Conservation (phyloP, 2,113 vertebrate genomes). For the Desmodus rotundus region DNA sequence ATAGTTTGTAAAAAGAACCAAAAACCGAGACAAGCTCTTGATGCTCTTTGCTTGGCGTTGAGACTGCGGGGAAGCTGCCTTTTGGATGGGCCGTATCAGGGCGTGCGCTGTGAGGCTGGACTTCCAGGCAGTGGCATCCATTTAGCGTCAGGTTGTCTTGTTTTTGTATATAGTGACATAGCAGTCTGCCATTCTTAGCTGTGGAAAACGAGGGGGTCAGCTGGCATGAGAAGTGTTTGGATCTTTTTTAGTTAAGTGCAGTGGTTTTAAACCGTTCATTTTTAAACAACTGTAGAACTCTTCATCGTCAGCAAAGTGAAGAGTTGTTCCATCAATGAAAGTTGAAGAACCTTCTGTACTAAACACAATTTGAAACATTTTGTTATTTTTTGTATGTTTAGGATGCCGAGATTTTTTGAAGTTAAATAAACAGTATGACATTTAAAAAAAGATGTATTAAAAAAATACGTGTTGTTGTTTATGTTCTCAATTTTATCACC, state of each 20-base stretch:
- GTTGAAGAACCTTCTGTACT: background rate
- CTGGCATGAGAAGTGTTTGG: too few species aligned
- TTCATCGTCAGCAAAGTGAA: background rate
- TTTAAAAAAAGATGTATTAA: background rate
- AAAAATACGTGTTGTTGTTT: background rate
- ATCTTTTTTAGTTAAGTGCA: slow-evolving; percentile 81
- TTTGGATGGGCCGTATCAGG: slow-evolving; percentile 65
- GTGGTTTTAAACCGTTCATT: slow-evolving; percentile 81
- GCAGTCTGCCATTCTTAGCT: too few species aligned
- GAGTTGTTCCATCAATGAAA: background rate
- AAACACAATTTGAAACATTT: background rate
- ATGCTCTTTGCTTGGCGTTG: slow-evolving; percentile 77
- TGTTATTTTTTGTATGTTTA: background rate
- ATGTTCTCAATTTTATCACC: background rate
- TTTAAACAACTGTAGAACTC: background rate
- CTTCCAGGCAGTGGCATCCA: slow-evolving; percentile 80
- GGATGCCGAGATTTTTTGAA: background rate
- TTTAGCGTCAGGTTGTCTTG: too few species aligned
- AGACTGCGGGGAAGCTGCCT: slow-evolving; percentile 60
- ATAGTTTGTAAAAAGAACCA: slow-evolving; percentile 82
- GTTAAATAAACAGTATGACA: background rate
- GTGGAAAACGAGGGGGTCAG: too few species aligned
- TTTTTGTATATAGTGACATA: too few species aligned
- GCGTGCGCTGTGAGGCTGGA: slow-evolving; percentile 75
- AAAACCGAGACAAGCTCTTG: slow-evolving; percentile 76